Conservation (phyloP, 2,797 vertebrate species). For the Cyprinella venusta region DNA sequence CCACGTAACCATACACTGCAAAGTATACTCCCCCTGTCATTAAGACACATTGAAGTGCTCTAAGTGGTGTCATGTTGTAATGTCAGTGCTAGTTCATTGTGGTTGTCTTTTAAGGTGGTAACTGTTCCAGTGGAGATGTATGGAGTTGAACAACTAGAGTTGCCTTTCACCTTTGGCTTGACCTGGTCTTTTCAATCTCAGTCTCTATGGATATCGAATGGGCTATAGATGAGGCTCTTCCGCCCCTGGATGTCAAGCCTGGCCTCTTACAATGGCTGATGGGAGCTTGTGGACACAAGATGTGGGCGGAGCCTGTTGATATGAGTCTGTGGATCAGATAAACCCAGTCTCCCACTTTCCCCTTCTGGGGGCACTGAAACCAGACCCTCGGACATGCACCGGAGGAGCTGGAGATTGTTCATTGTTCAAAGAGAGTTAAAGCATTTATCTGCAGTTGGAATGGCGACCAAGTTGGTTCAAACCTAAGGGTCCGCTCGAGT, state of each 20-base stretch:
- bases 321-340: slow-evolving; percentile 47
- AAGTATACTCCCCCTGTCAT: slow-evolving; percentile 34
- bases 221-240: slow-evolving; percentile 65
- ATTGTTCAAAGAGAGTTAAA: slow-evolving; percentile 39
- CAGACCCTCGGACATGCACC: slow-evolving; percentile 59
- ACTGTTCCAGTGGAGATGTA: slow-evolving; percentile 65
- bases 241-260: not conserved
- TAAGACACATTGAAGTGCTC: slow-evolving; percentile 39
- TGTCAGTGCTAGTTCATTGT: slow-evolving; percentile 47
- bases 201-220: slow-evolving; percentile 75
- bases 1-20: slow-evolving; percentile 48
- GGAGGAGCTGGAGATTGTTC: slow-evolving; percentile 42
- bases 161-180: slow-evolving; percentile 72
- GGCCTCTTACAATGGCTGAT: slow-evolving; percentile 59
- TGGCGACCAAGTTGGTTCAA: not conserved
- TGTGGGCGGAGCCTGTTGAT: slow-evolving; percentile 66
- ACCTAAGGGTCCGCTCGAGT: slow-evolving; percentile 21
- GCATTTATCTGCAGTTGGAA: slow-evolving; percentile 32
- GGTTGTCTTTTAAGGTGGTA: slow-evolving; percentile 46
- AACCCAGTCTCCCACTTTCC: slow-evolving; percentile 19
- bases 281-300: slow-evolving; percentile 44
- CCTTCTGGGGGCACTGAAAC: slow-evolving; percentile 61
- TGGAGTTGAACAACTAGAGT: slow-evolving; percentile 62
- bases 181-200: slow-evolving; percentile 64
- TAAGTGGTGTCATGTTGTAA: slow-evolving; percentile 64